Percentiles rank a stretch among this genome's conserved stretches.
phyloP scores from a whole-genome alignment of 2,888 invertebrate genomes.

The Drosophila neonasuta region DNA sequence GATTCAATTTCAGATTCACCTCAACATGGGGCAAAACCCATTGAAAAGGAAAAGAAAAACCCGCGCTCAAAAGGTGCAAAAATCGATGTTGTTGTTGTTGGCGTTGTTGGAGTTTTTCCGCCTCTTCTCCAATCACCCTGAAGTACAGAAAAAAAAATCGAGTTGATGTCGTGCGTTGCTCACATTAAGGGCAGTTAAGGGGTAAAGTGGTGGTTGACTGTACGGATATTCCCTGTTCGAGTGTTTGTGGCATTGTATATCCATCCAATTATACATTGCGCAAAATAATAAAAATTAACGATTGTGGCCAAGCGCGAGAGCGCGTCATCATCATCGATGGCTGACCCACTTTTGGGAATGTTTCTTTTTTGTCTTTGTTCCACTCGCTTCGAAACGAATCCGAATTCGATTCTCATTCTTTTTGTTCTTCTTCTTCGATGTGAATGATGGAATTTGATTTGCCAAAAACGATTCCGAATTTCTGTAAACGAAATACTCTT shows the following conservation, averaged over 20 bases:
- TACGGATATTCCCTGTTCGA: conserved; percentile 33
- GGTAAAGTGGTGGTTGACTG: neutral
- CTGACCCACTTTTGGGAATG: conserved; percentile 40
- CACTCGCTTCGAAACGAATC: neutral
- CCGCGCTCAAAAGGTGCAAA: conserved; percentile 49
- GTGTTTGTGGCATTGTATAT: conserved; percentile 17
- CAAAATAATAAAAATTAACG: conserved; percentile 57
- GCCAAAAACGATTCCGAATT: conserved; percentile 28
- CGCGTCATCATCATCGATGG: conserved; percentile 46
- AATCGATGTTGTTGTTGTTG: conserved; percentile 56
- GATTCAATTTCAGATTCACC: conserved; percentile 62
- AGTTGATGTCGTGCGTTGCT: conserved; percentile 35
- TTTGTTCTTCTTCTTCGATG: conserved; percentile 14
- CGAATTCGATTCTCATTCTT: neutral
- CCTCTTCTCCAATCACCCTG: neutral
- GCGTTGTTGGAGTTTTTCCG: conserved; percentile 14
- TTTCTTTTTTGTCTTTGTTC: conserved; percentile 6
- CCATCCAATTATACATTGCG: conserved; percentile 53
- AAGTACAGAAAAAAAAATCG: neutral
- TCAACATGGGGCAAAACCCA: conserved; percentile 35
- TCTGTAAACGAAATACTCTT: conserved; percentile 31
- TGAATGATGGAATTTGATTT: conserved; percentile 50
- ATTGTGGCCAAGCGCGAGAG: conserved; percentile 28
- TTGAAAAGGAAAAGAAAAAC: conserved; percentile 34
- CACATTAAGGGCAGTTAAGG: conserved; percentile 43